Conservation (phyloP, 2,797 vertebrate species). For the Pangasius mekongensis region DNA sequence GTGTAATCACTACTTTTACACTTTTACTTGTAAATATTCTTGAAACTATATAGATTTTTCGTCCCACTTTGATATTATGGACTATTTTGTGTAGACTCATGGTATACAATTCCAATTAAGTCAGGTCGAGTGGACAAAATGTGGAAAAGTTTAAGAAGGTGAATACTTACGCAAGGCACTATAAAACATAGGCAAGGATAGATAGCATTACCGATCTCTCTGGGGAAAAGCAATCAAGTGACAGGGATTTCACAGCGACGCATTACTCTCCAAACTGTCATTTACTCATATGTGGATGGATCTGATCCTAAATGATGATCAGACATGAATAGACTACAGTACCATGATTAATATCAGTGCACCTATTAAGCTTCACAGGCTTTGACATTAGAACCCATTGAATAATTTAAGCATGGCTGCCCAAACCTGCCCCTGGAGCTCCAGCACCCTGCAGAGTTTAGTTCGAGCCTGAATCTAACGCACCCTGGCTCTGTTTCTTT, state of each 20-base stretch:
- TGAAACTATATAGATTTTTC: too few relatives aligned
- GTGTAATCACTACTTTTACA: not conserved
- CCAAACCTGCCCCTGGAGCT: constrained; percentile 21
- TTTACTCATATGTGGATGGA: constrained; percentile 44
- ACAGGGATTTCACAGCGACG: constrained; percentile 54
- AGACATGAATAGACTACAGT: not conserved
- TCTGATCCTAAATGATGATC: not conserved
- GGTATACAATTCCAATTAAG: not conserved
- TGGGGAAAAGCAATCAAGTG: constrained; percentile 53
- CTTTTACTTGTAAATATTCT: not conserved
- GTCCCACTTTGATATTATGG: not conserved
- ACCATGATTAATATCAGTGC: constrained; percentile 4
- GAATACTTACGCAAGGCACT: constrained; percentile 27
- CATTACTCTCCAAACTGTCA: constrained; percentile 69
- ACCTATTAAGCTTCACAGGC: constrained; percentile 15
- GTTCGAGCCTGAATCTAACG: not conserved
- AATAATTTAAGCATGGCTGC: constrained; percentile 34
- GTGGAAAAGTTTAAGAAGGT: not conserved
- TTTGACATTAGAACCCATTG: constrained; percentile 27
- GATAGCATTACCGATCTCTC: constrained; percentile 52
- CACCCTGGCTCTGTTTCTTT: not conserved
- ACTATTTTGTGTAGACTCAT: not conserved
- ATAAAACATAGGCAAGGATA: constrained; percentile 49
- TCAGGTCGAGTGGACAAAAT: not conserved
- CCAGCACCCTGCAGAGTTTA: constrained; percentile 31